phyloP scores from a whole-genome alignment of 1,140 invertebrate genomes.

The Coboldia fuscipes region DNA sequence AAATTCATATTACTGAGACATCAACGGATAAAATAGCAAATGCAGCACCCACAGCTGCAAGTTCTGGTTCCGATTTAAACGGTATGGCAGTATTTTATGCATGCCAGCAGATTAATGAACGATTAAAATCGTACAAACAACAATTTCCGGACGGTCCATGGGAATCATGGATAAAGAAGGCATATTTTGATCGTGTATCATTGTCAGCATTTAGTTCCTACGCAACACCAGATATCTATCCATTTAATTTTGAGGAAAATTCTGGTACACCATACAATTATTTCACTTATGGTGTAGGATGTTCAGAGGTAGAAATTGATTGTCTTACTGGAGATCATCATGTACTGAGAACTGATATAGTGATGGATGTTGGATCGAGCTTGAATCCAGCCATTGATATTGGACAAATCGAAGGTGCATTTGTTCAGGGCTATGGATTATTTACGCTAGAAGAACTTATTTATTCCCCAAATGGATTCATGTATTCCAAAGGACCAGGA shows the following conservation, averaged over 20 bases:
- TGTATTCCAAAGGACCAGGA: slow-evolving; percentile 74
- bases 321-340: slow-evolving; percentile 34
- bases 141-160: slow-evolving; percentile 30
- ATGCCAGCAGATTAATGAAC: slow-evolving; percentile 28
- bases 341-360: slow-evolving; percentile 40
- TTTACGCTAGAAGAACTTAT: slow-evolving; percentile 47
- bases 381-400: slow-evolving; percentile 48
- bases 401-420: slow-evolving; percentile 45
- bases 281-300: slow-evolving; percentile 29
- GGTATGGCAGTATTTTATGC: slow-evolving; percentile 43
- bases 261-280: slow-evolving; percentile 26
- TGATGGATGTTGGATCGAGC: slow-evolving; percentile 46
- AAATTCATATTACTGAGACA: slow-evolving; percentile 41
- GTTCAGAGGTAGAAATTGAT: slow-evolving; percentile 31
- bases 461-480: slow-evolving; percentile 57
- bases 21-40: slow-evolving; percentile 46
- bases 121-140: slow-evolving; percentile 29
- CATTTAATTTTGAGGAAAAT: too few relatives aligned
- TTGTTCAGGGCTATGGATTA: slow-evolving; percentile 41
- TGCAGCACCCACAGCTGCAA: slow-evolving; percentile 39
- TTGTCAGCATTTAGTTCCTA: slow-evolving; percentile 40
- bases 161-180: slow-evolving; percentile 36
- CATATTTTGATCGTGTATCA: slow-evolving; percentile 32
- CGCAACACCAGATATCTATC: slow-evolving; percentile 23
- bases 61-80: slow-evolving; percentile 41